These are phyloP conservation scores for Leucania comma DNA, from an alignment of 2,888 invertebrate genomes.

Conservation along the genomic window DNA sequence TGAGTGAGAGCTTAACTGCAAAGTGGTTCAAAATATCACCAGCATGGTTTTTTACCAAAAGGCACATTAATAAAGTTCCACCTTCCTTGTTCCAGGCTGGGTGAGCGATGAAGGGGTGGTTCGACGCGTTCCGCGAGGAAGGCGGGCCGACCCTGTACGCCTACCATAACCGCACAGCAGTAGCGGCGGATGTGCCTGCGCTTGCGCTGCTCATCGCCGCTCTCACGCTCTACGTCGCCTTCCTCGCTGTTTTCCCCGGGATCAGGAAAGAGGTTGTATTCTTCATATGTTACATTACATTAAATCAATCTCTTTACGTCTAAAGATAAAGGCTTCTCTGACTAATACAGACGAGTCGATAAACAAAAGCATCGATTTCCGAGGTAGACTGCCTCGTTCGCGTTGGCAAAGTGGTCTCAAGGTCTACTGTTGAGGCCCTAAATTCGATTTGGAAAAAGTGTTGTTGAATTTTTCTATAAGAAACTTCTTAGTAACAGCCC, in stretches of 20 bases:
- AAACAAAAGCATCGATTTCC: background rate
- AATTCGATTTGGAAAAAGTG: background rate
- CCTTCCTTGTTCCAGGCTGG: conserved; percentile 81
- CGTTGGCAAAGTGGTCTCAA: background rate
- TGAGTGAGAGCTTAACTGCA: too few species aligned
- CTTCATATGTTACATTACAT: conserved; percentile 13
- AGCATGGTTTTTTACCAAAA: too few species aligned
- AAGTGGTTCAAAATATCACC: too few species aligned
- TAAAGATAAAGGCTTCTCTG: too few species aligned
- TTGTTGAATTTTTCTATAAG: background rate
- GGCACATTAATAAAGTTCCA: background rate
- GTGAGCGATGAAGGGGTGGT: conserved; percentile 97
- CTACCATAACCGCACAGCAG: conserved; percentile 98
- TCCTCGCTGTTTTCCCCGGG: conserved; percentile 98
- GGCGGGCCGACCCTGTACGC: conserved; percentile 99
- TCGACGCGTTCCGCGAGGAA: conserved; percentile 98
- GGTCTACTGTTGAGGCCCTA: background rate
- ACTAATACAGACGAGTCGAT: background rate
- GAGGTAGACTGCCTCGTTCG: background rate
- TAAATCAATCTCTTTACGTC: background rate
- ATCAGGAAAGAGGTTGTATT: conserved; percentile 96
- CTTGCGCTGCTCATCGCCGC: conserved; percentile 96
- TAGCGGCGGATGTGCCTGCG: conserved; percentile 97
- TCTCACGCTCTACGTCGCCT: conserved; percentile 97
- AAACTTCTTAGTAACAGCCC: background rate